Evolutionary conservation across 1,140 invertebrate genomes (phyloP).

Genomic region (Eupristina koningsbergeri): DNA sequence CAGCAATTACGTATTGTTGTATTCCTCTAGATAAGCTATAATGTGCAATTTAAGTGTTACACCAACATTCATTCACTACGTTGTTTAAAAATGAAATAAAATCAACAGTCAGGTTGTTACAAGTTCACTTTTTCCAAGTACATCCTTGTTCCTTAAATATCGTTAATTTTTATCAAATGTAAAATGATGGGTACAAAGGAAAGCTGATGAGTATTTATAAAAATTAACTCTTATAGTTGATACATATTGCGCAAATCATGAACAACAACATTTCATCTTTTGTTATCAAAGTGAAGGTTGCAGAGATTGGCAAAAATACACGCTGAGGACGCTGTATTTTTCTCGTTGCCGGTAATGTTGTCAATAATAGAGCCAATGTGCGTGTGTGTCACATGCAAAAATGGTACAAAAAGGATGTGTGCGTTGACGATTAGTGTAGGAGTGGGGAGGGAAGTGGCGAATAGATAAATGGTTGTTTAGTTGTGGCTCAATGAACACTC

Average conservation of each 20-base stretch:
- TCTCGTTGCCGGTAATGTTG: neutral
- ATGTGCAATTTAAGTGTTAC: neutral
- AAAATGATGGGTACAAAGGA: no score
- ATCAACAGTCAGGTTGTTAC: neutral
- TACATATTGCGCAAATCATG: neutral
- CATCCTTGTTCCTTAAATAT: no score
- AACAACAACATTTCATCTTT: neutral
- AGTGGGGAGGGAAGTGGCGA: conserved; percentile 1
- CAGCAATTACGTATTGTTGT: neutral
- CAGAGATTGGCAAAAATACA: neutral
- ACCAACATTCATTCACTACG: neutral
- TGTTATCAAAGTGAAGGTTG: neutral
- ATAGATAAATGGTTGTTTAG: conserved; percentile 27
- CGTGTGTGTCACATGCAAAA: neutral
- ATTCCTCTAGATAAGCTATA: neutral
- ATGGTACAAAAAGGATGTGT: neutral
- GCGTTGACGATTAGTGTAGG: neutral
- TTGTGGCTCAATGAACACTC: conserved; percentile 7
- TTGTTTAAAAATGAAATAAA: neutral
- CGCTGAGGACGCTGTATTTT: neutral
- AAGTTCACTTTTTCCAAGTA: no score
- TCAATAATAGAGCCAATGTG: neutral
- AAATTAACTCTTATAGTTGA: neutral
- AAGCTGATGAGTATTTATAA: no score
- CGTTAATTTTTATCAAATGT: no score